Conservation (phyloP, 2,888 invertebrate genomes). For the Rhingia campestris region DNA sequence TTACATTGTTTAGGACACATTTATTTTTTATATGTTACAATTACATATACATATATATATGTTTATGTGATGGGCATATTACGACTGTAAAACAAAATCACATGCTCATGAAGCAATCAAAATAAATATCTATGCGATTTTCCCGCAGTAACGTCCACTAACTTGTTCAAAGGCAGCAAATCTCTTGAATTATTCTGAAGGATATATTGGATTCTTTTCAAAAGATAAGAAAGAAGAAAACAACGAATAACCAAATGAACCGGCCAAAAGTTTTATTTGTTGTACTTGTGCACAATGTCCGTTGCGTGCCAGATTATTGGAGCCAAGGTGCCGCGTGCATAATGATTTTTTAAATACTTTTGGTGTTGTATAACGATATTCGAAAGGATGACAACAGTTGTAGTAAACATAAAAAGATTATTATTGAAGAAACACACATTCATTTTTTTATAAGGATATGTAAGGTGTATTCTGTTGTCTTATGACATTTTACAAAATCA, state of each 20-base stretch:
- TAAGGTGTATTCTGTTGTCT: constrained; percentile 15
- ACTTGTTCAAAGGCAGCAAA: constrained; percentile 21
- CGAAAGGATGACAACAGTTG: constrained; percentile 16
- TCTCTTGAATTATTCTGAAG: constrained; percentile 48
- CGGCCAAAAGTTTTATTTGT: constrained; percentile 8
- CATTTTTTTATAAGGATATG: not conserved
- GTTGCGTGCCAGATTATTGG: constrained; percentile 36
- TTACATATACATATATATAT: too few relatives aligned
- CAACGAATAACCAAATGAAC: constrained; percentile 27
- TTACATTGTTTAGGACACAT: too few relatives aligned
- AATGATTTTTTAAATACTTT: constrained; percentile 15
- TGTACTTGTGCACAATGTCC: constrained; percentile 23
- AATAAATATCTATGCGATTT: constrained; percentile 51
- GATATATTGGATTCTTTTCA: constrained; percentile 43
- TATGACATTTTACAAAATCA: not conserved
- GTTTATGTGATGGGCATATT: too few relatives aligned
- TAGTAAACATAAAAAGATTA: not conserved
- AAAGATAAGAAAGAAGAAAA: constrained; percentile 35
- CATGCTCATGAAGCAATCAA: constrained; percentile 34
- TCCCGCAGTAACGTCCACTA: constrained; percentile 49
- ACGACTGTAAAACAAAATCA: constrained; percentile 8
- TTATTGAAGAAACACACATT: not conserved
- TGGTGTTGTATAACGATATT: constrained; percentile 5
- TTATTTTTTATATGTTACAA: too few relatives aligned
- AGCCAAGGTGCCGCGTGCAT: constrained; percentile 23